Base-by-base conservation (phyloP, 1,140 invertebrate species). In the Propsilocerus akamusi region DNA sequence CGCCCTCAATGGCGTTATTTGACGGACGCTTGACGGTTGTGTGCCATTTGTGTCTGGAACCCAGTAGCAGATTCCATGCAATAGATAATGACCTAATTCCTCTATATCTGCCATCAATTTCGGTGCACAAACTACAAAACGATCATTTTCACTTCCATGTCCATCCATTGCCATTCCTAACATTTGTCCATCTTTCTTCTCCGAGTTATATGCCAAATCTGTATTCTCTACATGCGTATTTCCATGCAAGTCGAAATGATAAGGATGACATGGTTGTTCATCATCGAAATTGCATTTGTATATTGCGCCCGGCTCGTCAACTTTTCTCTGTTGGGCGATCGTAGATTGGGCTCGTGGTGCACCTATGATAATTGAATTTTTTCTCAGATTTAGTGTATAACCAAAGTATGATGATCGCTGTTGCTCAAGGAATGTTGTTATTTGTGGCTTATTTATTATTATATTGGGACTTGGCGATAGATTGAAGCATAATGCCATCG, bases 41-140 rank as follows among this genome's bases (percentile, higher is more conserved):
- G 58, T 54, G 11, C 47, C 26, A 5, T 61, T 24, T 0, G 63
- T 65, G 41, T 63, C 51, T 0, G 57, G n/a, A 4, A 62, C 58
- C 56, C 62, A 64, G 24, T 70, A 71, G 52, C 70, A 72, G 22
- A 69, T 59, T 1, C 70, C 70, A 48, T 68, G 64, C 62, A 71
- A 58, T 17, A 64, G 53, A 24, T 65, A 60, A 26, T 65, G 48
- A 53, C 0, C 25, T 8, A 0, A 51, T 17, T 41, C 34, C 8
- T n/a, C 48, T 0, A 51, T 24, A 5, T 63, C 59, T 2, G 63
- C 53, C 8, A 61, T 53, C 8, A 60, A 57, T 3, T 62, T 48
- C 2, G 63, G 63, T 0, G 63, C 63, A 46, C 63, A 65, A 0
- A 65, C 63, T 5, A 65, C 49, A 12, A 65, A 30, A 25, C 60